A percentile compares a stretch with the other conserved stretches of the same genome.
phyloP scores from a whole-genome alignment of 2,888 invertebrate species.

The Eupithecia subumbrata region DNA sequence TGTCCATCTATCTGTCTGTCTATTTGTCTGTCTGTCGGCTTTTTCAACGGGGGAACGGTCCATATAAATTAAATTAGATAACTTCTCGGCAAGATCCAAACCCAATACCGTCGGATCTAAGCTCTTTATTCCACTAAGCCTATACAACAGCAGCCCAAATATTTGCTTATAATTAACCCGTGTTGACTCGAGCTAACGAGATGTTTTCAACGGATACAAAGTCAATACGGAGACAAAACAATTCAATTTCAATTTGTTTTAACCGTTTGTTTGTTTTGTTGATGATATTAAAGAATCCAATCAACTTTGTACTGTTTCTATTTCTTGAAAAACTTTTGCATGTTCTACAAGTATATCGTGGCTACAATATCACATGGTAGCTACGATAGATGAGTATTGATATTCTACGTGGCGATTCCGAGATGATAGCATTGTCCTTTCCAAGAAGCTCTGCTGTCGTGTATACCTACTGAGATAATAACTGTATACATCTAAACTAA shows the following conservation, averaged over 20 bases:
- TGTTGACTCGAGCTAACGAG: conserved; percentile 39
- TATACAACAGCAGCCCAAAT: conserved; percentile 9
- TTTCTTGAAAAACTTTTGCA: neutral
- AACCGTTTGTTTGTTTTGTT: conserved; percentile 3
- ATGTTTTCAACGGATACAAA: conserved; percentile 22
- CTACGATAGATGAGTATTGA: too few species aligned
- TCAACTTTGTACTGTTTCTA: neutral
- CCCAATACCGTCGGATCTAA: neutral
- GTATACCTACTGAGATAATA: too few species aligned
- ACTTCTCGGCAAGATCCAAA: neutral
- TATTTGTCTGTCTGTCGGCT: too few species aligned
- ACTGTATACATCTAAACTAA: too few species aligned
- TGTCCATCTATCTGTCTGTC: too few species aligned
- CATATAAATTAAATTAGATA: too few species aligned
- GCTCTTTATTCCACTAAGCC: conserved; percentile 4
- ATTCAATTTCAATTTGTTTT: conserved; percentile 17
- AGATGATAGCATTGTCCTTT: too few species aligned
- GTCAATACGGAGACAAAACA: conserved; percentile 16
- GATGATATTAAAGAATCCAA: neutral
- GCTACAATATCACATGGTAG: too few species aligned
- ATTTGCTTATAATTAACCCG: conserved; percentile 37
- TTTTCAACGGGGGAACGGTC: too few species aligned
- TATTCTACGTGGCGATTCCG: too few species aligned
- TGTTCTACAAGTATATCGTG: neutral
- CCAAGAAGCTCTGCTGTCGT: too few species aligned